Base-by-base conservation (phyloP, 92 coral and sea anemone species). In the Scolanthus callimorphus region DNA sequence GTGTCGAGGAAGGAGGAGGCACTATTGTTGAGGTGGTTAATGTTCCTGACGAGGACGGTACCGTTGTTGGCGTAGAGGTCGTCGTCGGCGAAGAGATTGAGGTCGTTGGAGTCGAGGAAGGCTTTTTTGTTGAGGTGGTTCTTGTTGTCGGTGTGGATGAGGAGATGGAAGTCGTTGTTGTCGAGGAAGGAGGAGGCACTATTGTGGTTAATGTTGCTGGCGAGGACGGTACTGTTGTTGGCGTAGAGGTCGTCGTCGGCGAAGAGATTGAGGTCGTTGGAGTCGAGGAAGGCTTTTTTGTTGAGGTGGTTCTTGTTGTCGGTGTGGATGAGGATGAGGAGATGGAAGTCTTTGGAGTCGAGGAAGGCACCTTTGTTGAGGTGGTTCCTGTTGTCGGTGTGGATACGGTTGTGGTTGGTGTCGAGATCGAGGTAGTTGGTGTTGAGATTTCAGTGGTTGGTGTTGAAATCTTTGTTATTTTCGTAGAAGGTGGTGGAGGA, bases 291-390 rank as follows among this genome's bases (percentile, higher is more conserved):
- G 41, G 17, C 3, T 50, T 27, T 13, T 6, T 34, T 15, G 15
- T 15, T 34, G 41, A 15, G 41, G 41, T 34, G 15, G 41, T 15
- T 34, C 15, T 34, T 6, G 41, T 34, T 34, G 41, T 34, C 15
- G 41, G 41, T 34, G 41, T 34, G 6, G 41, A 34, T n/a, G n/a
- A n/a, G n/a, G n/a, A n/a, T n/a, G n/a, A n/a, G n/a, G n/a, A n/a
- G n/a, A n/a, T n/a, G n/a, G n/a, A n/a, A 6, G 15, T 30, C 24
- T 30, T 25, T 56, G 62, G 11, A 4, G 63, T 57, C 2, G 63
- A 4, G 39, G 67, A 25, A 1, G 51, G 4, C 56, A 48, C 54
- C 6, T 20, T 11, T 51, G 72, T 65, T n/a, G 62, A 11, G 9
- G 62, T 25, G 2, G 22, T 13, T 6, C 17, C 11, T 3, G 62